These are phyloP conservation scores for Phoronis australis DNA, from an alignment of 2,888 invertebrate genomes.

Conservation along the genomic window DNA sequence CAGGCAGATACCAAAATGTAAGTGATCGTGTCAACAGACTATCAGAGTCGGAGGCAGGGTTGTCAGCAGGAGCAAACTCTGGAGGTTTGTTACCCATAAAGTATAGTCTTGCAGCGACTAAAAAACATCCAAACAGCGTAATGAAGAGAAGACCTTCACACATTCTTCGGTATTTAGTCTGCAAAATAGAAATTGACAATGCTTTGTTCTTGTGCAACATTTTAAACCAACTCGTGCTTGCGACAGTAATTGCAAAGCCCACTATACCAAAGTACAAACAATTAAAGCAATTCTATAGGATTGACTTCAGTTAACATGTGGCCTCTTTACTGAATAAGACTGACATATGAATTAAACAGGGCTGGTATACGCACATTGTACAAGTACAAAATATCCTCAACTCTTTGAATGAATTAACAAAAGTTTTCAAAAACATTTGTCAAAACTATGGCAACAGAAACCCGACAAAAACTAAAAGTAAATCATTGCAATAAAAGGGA, in stretches of 20 bases:
- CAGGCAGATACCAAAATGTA: conserved; percentile 88
- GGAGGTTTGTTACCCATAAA: conserved; percentile 68
- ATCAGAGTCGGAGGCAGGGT: conserved; percentile 86
- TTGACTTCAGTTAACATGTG: not conserved
- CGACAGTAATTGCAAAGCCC: not conserved
- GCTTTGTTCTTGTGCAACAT: too few relatives aligned
- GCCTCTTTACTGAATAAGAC: too few relatives aligned
- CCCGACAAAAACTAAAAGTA: too few relatives aligned
- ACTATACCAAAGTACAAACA: not conserved
- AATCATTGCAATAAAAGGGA: too few relatives aligned
- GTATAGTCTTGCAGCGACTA: conserved; percentile 72
- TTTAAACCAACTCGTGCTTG: too few relatives aligned
- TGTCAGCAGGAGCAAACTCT: conserved; percentile 89
- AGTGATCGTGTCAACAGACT: conserved; percentile 74
- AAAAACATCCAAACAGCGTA: conserved; percentile 63
- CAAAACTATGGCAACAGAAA: too few relatives aligned
- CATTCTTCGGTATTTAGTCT: conserved; percentile 29
- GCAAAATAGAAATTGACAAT: conserved; percentile 16
- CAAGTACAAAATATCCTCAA: too few relatives aligned
- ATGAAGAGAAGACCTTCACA: conserved; percentile 55
- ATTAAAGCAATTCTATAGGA: not conserved
- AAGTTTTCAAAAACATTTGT: too few relatives aligned
- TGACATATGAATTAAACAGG: too few relatives aligned
- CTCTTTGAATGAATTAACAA: too few relatives aligned
- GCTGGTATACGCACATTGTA: too few relatives aligned